phyloP scores from a whole-genome alignment of 2,888 invertebrate species.

The Onchidella celtica region DNA sequence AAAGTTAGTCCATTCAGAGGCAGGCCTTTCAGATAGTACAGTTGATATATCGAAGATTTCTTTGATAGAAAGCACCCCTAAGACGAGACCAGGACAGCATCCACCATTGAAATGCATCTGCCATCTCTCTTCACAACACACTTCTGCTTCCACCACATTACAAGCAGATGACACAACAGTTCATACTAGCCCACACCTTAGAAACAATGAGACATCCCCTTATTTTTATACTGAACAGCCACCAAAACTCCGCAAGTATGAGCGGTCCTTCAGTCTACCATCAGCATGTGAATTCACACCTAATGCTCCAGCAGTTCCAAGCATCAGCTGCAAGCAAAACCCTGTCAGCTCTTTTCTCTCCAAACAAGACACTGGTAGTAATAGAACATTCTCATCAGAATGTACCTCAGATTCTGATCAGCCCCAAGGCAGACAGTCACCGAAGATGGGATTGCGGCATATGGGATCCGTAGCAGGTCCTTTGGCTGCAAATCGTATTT shows the following conservation, averaged over 20 bases:
- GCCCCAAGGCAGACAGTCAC: neutral
- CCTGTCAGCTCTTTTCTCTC: neutral
- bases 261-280: too few relatives aligned
- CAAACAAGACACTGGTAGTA: neutral
- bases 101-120: neutral
- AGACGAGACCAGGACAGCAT: neutral
- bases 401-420: slow-evolving; percentile 12
- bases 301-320: neutral
- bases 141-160: neutral
- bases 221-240: neutral
- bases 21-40: neutral
- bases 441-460: neutral
- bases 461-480: neutral
- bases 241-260: neutral
- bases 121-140: neutral
- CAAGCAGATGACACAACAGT: neutral
- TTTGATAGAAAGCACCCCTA: neutral
- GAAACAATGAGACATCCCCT: neutral
- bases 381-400: neutral
- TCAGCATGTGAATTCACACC: too few relatives aligned
- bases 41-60: slow-evolving; percentile 29
- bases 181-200: neutral
- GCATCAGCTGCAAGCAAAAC: neutral
- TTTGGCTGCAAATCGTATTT: neutral
- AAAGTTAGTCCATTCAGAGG: neutral